Evolutionary conservation across 2,113 vertebrate species (phyloP), one percentile per base, ranked within the genome.

Genomic region (Pycnonotus jocosus): DNA sequence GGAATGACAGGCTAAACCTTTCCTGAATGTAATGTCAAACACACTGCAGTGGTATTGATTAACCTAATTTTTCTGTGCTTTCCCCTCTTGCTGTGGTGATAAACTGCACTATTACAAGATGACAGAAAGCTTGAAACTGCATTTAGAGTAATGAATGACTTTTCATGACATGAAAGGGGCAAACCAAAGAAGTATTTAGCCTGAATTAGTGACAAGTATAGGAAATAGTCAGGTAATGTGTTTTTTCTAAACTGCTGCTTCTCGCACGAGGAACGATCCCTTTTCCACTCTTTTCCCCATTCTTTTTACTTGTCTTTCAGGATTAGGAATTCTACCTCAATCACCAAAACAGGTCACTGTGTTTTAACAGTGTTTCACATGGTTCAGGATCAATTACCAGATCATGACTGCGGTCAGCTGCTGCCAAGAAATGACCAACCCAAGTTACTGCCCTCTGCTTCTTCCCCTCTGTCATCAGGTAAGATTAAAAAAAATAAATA

Each of bases 21-120:
- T 90, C 81, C 86, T 90, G 61, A 82, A 64, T 23, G 38, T 70
- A 70, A 92, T 92, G 86, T 86, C 92, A 97, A 93, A 80, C 84
- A 93, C 73, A 77, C 68, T 90, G 94, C 88, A 86, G 68, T 35
- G 37, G 21, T 96, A 96, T 97, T 94, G 96, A 97, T 97, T 96
- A 97, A 92, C 93, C 93, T 94, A 95, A 94, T 96, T 96, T 96
- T 95, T 95, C 86, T 95, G 69, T 64, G 86, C 54, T 96, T 96
- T 94, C 84, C 3, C 0, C 54, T 93, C 93, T 92, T 86, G 81
- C 88, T 86, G 42, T 81, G 74, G 84, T 94, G 86, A 96, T 93
- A 97, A 97, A 97, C 83, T 93, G 86, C 72, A 88, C 74, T 77
- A 91, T 92, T 94, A 88, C 22, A 86, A 72, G 81, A 84, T 92